Evolutionary conservation across 2,113 vertebrate genomes (phyloP), one percentile per base, ranked within the genome.

Genomic region (Onychorhynchus coronatus): DNA sequence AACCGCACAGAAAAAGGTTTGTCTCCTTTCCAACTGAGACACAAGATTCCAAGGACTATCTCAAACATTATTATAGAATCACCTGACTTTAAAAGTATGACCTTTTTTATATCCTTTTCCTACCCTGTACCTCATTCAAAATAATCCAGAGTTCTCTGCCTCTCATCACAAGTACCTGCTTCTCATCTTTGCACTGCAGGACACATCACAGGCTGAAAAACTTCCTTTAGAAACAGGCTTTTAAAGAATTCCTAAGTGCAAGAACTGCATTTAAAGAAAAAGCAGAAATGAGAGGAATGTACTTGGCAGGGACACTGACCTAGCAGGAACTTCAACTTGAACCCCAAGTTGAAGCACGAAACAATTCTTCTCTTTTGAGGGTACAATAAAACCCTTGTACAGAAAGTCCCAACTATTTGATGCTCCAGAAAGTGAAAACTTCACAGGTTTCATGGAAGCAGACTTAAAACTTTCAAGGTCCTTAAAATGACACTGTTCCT

Each of bases 231-330:
- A 93, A 87, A 91, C 4, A 79, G 71, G 62, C 65, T 91, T 94
- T 82, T 74, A 85, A 97, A 92, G 93, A 95, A 95, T 85, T 95
- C 95, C 31, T 31, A 96, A 93, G 91, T 39, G 49, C 41, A 53
- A 85, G 85, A 91, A 89, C 87, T 80, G 27, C 42, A 91, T 91
- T 84, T 93, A 83, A 96, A 97, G 95, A 77, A 94, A 91, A 89
- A 85, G 81, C 53, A 93, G 81, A 93, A 94, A 85, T 87, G 46
- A 96, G 93, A 97, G 53, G 77, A 91, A 93, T 8, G 67, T 91
- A 96, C 87, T 94, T 96, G 74, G 95, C 94, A 96, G 93, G 93
- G 88, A 88, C 78, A 39, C 89, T 89, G 91, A 96, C 95, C 95
- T 90, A 80, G 85, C 85, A 95, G 88, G 74, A 95, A 90, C 93